phyloP scores from a whole-genome alignment of 1,140 invertebrate genomes.

The Mamestra configurata region DNA sequence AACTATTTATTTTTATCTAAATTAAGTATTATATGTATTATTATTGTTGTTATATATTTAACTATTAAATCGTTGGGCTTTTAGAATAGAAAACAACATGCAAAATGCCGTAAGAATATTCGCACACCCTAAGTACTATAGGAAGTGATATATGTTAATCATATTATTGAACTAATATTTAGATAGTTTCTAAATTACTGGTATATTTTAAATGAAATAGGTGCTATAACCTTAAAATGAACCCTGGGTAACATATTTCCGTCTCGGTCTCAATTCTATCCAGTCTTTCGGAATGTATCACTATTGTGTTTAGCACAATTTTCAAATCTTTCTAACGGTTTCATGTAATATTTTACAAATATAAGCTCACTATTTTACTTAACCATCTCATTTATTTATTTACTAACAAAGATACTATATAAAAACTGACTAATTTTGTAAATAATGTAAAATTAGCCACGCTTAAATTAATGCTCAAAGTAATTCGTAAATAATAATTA shows the following conservation, averaged over 20 bases:
- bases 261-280: conserved; percentile 10
- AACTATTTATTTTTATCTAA: background rate
- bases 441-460: background rate
- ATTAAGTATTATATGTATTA: background rate
- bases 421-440: background rate
- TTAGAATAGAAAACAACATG: background rate
- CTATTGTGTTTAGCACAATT: conserved; percentile 5
- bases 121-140: background rate
- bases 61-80: background rate
- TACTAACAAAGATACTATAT: background rate
- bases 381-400: background rate
- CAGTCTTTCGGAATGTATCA: background rate
- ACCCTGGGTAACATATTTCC: conserved; percentile 33
- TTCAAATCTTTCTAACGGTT: conserved; percentile 25
- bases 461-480: background rate
- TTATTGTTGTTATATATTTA: background rate
- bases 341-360: background rate
- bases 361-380: background rate
- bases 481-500: background rate
- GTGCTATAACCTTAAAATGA: conserved; percentile 14
- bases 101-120: background rate
- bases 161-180: background rate
- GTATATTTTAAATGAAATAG: background rate
- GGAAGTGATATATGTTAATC: background rate
- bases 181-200: background rate